Evolutionary conservation across 2,888 invertebrate species (phyloP).

Genomic region (Himalopsyche japonica): DNA sequence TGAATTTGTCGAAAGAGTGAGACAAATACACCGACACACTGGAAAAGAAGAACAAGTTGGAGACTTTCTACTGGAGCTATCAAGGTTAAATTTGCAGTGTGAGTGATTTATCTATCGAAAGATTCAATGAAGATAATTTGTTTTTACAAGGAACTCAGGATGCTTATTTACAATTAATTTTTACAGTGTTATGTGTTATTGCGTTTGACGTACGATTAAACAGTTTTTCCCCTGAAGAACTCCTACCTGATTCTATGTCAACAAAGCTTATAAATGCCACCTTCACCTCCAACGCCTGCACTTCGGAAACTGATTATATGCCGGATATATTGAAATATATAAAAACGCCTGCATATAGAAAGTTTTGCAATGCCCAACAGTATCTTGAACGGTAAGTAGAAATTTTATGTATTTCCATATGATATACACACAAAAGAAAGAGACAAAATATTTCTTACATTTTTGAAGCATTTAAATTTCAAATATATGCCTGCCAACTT

Average conservation of each 20-base stretch:
- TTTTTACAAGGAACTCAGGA: too few species aligned
- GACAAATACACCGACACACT: constrained; percentile 37
- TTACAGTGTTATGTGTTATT: constrained; percentile 73
- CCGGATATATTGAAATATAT: constrained; percentile 67
- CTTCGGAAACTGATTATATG: constrained; percentile 70
- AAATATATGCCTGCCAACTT: not conserved
- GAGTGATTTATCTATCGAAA: constrained; percentile 45
- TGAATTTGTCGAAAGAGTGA: constrained; percentile 65
- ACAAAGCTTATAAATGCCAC: constrained; percentile 73
- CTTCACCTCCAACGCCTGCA: constrained; percentile 71
- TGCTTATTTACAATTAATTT: not conserved
- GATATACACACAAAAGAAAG: not conserved
- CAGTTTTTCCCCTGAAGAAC: constrained; percentile 67
- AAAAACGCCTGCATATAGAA: constrained; percentile 65
- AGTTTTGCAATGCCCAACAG: constrained; percentile 68
- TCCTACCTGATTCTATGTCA: constrained; percentile 63
- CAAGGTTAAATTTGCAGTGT: constrained; percentile 80
- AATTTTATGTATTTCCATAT: not conserved
- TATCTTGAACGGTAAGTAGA: constrained; percentile 69
- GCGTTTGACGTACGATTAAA: constrained; percentile 72
- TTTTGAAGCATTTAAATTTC: not conserved
- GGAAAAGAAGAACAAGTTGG: constrained; percentile 43
- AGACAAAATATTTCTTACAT: not conserved
- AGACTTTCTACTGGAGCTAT: constrained; percentile 72
- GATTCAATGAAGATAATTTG: not conserved